A percentile compares a stretch with the other conserved stretches of the same genome.
Conservation (phyloP, 2,888 invertebrate genomes). For the Herminia tarsipennalis region DNA sequence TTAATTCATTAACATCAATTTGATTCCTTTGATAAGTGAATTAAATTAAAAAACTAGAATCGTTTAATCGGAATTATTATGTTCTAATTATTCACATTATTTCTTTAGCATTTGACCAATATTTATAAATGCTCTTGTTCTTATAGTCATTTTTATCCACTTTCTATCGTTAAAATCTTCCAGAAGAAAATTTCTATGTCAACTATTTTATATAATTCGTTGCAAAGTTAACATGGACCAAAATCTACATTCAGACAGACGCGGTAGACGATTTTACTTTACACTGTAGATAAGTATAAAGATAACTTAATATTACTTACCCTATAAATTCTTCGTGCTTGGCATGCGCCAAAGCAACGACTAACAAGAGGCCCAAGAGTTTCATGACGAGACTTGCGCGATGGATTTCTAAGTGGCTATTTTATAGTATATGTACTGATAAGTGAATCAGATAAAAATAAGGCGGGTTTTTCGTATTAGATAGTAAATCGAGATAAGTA, state of each 20-base stretch:
- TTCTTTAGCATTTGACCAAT: background rate
- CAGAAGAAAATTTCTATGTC: background rate
- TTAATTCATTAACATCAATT: no score
- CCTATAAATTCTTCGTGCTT: constrained; percentile 70
- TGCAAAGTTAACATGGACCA: background rate
- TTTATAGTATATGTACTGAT: constrained; percentile 24
- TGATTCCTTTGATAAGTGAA: no score
- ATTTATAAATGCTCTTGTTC: no score
- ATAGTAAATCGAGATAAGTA: background rate
- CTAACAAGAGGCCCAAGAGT: constrained; percentile 47
- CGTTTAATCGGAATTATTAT: no score
- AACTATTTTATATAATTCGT: background rate
- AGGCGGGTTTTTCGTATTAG: background rate
- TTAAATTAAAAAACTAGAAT: no score
- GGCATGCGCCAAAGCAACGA: constrained; percentile 57
- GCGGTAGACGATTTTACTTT: background rate
- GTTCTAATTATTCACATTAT: no score
- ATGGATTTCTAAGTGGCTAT: constrained; percentile 7
- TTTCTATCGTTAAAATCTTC: no score
- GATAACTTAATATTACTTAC: constrained; percentile 42
- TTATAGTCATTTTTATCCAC: no score
- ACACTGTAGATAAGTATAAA: background rate
- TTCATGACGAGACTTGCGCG: constrained; percentile 49
- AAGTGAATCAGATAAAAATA: constrained; percentile 5
- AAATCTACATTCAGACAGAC: background rate